Evolutionary conservation across 2,888 invertebrate species (phyloP).

Genomic region (Meghimatium bilineatum): DNA sequence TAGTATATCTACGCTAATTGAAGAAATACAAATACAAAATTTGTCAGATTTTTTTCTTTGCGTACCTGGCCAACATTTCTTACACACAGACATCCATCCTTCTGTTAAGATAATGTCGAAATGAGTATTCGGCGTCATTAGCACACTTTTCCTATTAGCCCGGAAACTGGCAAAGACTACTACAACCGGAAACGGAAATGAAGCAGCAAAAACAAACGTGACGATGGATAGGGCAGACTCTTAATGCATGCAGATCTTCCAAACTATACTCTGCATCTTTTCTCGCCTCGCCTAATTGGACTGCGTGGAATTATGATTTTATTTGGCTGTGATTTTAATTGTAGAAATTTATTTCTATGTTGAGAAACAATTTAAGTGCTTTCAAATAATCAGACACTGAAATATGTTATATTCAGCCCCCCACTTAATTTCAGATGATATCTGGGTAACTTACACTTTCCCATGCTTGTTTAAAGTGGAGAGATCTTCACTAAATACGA

Average conservation of each 20-base stretch:
- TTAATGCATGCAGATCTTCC: slow-evolving; percentile 18
- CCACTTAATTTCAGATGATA: neutral
- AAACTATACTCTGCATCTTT: neutral
- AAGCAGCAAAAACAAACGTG: slow-evolving; percentile 6
- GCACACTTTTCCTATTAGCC: slow-evolving; percentile 10
- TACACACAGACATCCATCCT: too few species aligned
- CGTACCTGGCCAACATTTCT: too few species aligned
- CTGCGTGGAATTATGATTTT: slow-evolving; percentile 6
- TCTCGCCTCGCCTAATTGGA: slow-evolving; percentile 14
- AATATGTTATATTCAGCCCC: neutral
- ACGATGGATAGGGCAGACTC: neutral
- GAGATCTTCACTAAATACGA: neutral
- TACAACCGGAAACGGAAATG: slow-evolving; percentile 16
- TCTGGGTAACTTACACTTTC: neutral
- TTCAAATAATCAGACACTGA: slow-evolving; percentile 2
- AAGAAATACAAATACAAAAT: too few species aligned
- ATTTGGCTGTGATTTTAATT: neutral
- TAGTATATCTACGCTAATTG: too few species aligned
- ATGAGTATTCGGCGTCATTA: neutral
- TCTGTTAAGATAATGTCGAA: too few species aligned
- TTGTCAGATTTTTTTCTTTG: too few species aligned
- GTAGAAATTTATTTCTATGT: neutral
- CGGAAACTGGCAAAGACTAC: neutral
- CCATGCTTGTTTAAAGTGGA: neutral
- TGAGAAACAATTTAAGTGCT: neutral